Base-by-base conservation (phyloP, 1,140 invertebrate species). In the Nomia melanderi region DNA sequence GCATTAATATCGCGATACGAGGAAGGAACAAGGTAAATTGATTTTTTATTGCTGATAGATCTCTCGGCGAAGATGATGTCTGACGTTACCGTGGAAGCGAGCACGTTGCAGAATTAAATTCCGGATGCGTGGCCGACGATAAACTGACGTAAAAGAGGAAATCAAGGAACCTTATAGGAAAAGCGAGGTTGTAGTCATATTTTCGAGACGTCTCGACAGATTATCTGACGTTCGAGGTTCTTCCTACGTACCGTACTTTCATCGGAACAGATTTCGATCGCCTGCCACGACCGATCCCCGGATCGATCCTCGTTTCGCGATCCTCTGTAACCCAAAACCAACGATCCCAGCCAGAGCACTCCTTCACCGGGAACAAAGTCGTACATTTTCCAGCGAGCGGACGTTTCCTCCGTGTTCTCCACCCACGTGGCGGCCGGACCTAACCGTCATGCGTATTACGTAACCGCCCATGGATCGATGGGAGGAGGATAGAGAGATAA, bases 381-480 rank as follows among this genome's bases (percentile, higher is more conserved):
- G 47, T 78, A 81, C 50, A 53, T 78, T 85, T 82, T 63, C 74
- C 60, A 78, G 66, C 66, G 66, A 33, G 33, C 63, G 69, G 82
- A 82, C 79, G 72, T 85, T 84, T 85, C 82, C 82, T 84, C n/a
- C 76, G 69, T 84, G 83, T 85, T 84, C 74, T 79, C 79, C 79
- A 85, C 79, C 82, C 83, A 85, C 82, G 41, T 82, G 57, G 60
- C 59, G 59, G 67, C 64, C 67, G 65, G 64, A 64, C 70, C 74
- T 44, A 64, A 36, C 54, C 75, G 73, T 73, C 75, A 50, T 71
- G 57, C 50, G 78, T 62, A 78, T 84, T 85, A 79, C 79, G 71
- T 76, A 85, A 85, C 56, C n/a, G 29, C 27, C 36, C 17, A 17
- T n/a, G 39, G 2, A 11, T 23, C 33, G 33, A 36, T n/a, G 53